Evolutionary conservation across 2,113 vertebrate genomes (phyloP).

Genomic region (Origma solitaria): DNA sequence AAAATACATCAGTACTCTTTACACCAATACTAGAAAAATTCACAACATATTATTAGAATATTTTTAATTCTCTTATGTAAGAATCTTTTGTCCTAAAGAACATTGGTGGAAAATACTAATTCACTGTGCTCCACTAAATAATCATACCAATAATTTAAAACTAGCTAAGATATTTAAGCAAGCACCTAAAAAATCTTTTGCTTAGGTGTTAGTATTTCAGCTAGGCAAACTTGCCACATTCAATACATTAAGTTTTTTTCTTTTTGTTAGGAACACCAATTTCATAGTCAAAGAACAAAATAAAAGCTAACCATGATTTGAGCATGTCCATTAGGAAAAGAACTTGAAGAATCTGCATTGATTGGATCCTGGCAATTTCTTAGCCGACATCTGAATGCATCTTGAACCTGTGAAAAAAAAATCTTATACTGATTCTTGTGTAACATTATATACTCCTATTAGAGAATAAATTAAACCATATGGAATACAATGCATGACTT

Average conservation of each 20-base stretch:
- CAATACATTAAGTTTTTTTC: neutral
- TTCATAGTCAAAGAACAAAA: neutral
- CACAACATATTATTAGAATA: neutral
- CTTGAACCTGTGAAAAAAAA: constrained; percentile 84
- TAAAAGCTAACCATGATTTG: constrained; percentile 94
- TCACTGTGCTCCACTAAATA: neutral
- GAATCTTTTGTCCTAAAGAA: neutral
- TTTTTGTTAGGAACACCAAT: neutral
- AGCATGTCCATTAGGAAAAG: constrained; percentile 97
- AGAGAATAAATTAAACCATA: neutral
- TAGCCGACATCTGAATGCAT: constrained; percentile 95
- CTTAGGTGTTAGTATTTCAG: neutral
- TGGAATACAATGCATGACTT: neutral
- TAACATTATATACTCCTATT: neutral
- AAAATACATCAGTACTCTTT: neutral
- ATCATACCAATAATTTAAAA: neutral
- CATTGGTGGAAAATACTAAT: neutral
- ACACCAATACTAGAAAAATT: neutral
- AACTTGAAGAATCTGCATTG: constrained; percentile 92
- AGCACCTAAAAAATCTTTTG: neutral
- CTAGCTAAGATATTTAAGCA: neutral
- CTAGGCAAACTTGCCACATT: neutral
- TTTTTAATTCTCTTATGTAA: neutral
- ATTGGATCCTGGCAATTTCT: constrained; percentile 98
- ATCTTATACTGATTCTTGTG: constrained; percentile 20